phyloP scores from a whole-genome alignment of 2,113 vertebrate species.

The Paratilapia polleni region DNA sequence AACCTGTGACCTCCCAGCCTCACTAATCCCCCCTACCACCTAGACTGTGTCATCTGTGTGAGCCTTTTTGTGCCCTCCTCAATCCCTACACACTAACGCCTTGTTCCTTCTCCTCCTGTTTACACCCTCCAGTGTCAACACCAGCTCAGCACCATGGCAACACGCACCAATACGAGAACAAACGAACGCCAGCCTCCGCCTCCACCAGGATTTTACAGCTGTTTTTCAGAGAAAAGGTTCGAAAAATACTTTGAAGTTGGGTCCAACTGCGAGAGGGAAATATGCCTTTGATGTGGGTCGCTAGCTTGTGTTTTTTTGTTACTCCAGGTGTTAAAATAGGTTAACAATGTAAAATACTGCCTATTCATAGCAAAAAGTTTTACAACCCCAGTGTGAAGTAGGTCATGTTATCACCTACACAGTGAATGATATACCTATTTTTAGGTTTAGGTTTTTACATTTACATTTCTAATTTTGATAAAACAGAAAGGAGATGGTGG shows the following conservation, averaged over 20 bases:
- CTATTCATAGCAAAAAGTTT: constrained; percentile 27
- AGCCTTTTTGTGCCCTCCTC: constrained; percentile 24
- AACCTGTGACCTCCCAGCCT: constrained; percentile 25
- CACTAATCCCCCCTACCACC: constrained; percentile 9
- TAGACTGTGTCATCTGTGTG: constrained; percentile 21
- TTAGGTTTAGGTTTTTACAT: neutral
- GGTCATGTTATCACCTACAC: neutral
- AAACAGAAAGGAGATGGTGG: neutral
- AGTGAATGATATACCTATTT: neutral
- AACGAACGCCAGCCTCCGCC: constrained; percentile 7
- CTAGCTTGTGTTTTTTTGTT: constrained; percentile 33
- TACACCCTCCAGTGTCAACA: constrained; percentile 72
- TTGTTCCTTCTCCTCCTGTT: constrained; percentile 57
- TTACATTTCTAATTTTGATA: neutral
- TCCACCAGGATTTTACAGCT: constrained; percentile 52
- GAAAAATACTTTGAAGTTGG: constrained; percentile 50
- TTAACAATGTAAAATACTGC: constrained; percentile 33
- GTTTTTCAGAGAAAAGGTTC: constrained; percentile 16
- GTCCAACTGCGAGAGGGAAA: constrained; percentile 54
- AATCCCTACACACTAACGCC: constrained; percentile 26
- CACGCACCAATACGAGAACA: constrained; percentile 29
- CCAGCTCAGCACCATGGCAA: constrained; percentile 56
- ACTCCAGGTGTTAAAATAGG: constrained; percentile 56
- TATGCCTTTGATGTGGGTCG: constrained; percentile 66
- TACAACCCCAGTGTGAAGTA: constrained; percentile 10